These are phyloP conservation scores for Cyclophora punctaria DNA, from an alignment of 2,888 invertebrate genomes.

Conservation along the genomic window DNA sequence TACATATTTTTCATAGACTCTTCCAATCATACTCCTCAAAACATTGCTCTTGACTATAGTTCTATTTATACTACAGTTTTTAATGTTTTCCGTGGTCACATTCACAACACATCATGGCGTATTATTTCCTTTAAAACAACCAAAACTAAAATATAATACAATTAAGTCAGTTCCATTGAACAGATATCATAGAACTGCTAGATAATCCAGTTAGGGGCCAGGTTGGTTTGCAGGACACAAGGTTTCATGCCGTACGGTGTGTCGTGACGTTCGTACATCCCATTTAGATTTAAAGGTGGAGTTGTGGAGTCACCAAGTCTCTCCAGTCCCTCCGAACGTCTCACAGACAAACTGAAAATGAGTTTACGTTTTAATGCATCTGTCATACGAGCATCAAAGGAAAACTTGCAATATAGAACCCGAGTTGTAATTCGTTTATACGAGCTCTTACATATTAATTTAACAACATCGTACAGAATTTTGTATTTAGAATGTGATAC, in stretches of 20 bases:
- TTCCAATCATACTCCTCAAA: no score
- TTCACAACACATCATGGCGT: no score
- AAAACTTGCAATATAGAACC: constrained; percentile 7
- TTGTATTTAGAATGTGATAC: neutral
- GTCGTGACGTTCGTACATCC: constrained; percentile 36
- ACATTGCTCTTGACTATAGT: no score
- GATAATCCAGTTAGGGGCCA: constrained; percentile 49
- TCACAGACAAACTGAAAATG: constrained; percentile 11
- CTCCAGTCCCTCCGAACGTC: constrained; percentile 3
- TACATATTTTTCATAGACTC: no score
- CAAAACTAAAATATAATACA: no score
- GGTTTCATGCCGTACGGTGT: constrained; percentile 34
- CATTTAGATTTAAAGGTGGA: constrained; percentile 28
- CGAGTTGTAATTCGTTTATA: neutral
- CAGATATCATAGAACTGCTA: constrained; percentile 13
- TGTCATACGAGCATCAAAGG: constrained; percentile 12
- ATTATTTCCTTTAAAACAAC: no score
- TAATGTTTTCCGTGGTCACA: no score
- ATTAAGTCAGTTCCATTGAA: constrained; percentile 20
- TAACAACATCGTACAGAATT: constrained; percentile 1
- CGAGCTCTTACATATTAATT: constrained; percentile 13
- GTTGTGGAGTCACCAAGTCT: constrained; percentile 10
- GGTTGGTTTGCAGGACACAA: constrained; percentile 45
- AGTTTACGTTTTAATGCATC: constrained; percentile 13
- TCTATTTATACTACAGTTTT: no score